Base-by-base conservation (phyloP, 92 coral and sea anemone genomes). In the Umimayanthus chanpuru region DNA sequence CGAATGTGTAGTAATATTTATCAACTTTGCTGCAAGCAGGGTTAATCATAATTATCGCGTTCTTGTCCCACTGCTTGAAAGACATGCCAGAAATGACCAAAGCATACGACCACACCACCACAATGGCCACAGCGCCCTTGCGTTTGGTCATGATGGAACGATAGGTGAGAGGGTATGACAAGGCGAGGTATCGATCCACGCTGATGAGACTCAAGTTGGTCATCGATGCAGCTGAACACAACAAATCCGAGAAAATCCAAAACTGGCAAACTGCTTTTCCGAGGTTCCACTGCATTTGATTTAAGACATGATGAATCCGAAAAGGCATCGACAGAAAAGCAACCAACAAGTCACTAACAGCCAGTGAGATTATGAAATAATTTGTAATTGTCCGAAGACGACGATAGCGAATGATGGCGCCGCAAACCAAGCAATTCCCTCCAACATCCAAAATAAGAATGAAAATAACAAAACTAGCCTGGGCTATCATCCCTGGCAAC, bases 361-460 rank as follows among this genome's bases (percentile, higher is more conserved):
- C 99, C 56, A 97, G 91, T 14, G 99, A 97, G 25, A 97, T 94
- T 79, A 97, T 95, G 73, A 97, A 97, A 89, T 94, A 97, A 90
- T 97, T 95, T 5, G 99, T 96, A 28, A 93, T 86, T 8, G 96
- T 94, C 47, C 99, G 97, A 32, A 97, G 94, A 18, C 98, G 94
- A 7, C 95, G 94, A 30, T 93, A 93, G 50, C 91, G 82, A 47
- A 96, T 88, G 20, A 97, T 94, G 43, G 99, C 97, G 6, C 94
- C 96, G 50, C 95, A 91, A 7, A 97, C 99, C 80, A 97, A 71
- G 55, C 92, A 93, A 75, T 97, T 97, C 32, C 99, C 99, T 68
- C 96, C 92, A 18, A 97, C 95, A 47, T 96, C 99, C 23, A 96
- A 86, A 81, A 97, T 85, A 16, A 97, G 88, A 15, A 97, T 97